Percentiles rank a stretch among this genome's conserved stretches.
phyloP scores from a whole-genome alignment of 1,140 invertebrate species.

The Drosophila erecta region DNA sequence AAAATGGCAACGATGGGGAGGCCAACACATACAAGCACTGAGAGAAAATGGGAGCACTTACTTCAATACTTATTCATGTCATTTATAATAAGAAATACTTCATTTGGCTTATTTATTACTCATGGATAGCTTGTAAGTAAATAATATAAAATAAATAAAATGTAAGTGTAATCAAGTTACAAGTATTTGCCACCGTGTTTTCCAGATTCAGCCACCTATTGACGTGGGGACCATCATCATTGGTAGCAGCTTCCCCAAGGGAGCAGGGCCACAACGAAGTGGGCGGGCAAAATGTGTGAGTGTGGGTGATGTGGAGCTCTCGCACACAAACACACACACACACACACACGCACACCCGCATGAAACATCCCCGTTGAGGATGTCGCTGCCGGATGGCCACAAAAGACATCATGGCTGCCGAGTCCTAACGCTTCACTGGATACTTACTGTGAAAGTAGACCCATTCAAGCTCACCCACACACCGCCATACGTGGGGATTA shows the following conservation, averaged over 20 bases:
- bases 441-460: conserved; percentile 79
- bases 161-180: not conserved
- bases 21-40: conserved; percentile 11
- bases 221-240: conserved; percentile 43
- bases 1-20: conserved; percentile 7
- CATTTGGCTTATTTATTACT: too few species aligned
- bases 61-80: too few species aligned
- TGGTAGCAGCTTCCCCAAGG: conserved; percentile 34
- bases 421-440: conserved; percentile 79
- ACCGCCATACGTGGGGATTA: conserved; percentile 12
- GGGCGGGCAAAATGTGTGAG: not conserved
- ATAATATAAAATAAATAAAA: too few species aligned
- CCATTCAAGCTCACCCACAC: conserved; percentile 61
- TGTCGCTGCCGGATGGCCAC: conserved; percentile 71
- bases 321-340: conserved; percentile 13
- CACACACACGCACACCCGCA: conserved; percentile 6
- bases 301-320: conserved; percentile 2
- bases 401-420: conserved; percentile 80
- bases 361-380: conserved; percentile 61
- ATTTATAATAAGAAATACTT: too few species aligned
- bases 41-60: not conserved
- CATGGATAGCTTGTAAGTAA: too few species aligned
- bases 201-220: conserved; percentile 44
- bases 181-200: conserved; percentile 1
- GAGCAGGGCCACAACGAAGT: conserved; percentile 5